Evolutionary conservation across 2,888 invertebrate species (phyloP).

Genomic region (Athalia cordata): DNA sequence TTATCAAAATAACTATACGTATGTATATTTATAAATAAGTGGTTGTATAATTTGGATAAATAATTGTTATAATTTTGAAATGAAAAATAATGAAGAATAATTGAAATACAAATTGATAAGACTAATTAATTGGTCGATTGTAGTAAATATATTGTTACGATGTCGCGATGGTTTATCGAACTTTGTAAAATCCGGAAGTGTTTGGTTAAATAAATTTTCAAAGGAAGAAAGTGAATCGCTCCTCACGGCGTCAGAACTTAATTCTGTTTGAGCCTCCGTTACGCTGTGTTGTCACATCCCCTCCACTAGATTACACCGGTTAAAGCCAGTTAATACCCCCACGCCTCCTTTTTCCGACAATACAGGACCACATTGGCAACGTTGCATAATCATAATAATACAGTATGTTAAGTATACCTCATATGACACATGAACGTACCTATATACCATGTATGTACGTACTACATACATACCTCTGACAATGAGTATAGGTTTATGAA

Average conservation of each 20-base stretch:
- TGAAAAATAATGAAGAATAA: too few species aligned
- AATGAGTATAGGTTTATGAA: background rate
- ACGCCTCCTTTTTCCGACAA: constrained; percentile 39
- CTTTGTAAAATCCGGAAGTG: too few species aligned
- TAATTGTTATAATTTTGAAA: too few species aligned
- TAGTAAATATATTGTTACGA: too few species aligned
- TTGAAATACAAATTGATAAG: too few species aligned
- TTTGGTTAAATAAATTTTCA: too few species aligned
- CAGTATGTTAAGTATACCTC: background rate
- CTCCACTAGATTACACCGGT: constrained; percentile 64
- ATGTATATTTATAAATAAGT: too few species aligned
- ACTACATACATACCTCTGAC: background rate
- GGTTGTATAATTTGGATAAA: too few species aligned
- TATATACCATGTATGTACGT: background rate
- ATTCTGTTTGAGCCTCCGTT: constrained; percentile 44
- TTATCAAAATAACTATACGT: background rate
- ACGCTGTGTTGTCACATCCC: constrained; percentile 55
- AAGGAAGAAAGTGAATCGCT: background rate
- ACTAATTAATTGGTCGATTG: too few species aligned
- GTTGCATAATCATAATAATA: constrained; percentile 34
- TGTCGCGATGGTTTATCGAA: too few species aligned
- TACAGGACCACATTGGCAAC: constrained; percentile 35
- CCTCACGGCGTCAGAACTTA: constrained; percentile 31
- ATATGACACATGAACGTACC: background rate
- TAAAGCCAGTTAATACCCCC: constrained; percentile 64